Base-by-base conservation (phyloP, 2,113 vertebrate genomes). In the Catharus bicknelli region DNA sequence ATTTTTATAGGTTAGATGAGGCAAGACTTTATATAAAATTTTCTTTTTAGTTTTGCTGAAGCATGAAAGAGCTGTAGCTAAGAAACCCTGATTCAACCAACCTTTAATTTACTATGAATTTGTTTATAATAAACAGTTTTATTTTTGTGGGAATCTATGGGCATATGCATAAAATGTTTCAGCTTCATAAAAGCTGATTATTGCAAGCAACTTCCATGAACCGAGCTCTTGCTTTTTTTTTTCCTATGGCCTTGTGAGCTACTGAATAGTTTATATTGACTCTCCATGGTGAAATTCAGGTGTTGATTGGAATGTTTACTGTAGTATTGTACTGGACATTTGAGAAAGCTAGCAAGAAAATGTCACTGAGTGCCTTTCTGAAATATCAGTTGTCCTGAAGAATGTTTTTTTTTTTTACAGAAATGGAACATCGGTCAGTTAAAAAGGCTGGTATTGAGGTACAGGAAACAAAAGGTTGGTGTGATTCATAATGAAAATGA, bases 391-490 rank as follows among this genome's bases (percentile, higher is more conserved):
- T 90, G 67, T 87, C 55, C 74, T 95, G 85, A 95, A 96, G 91
- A 94, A 75, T 72, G 48, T 67, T 38, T 38, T 94, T 72, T 94
- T 72, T 27, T 97, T 73, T 98, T 98, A 87, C 96, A 99, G 99
- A 98, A 97, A 97, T 98, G 92, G 98, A 98, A 27, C 99, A 99
- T 98, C 99, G 98, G 66, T 99, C 99, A 45, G 99, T 99, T 89
- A 99, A 99, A 97, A 99, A 99, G 94, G 99, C 98, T 91, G 99
- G 99, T 93, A 98, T 99, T n/a, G 98, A 99, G 86, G 98, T 99
- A 79, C 98, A 99, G 81, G 98, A 99, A 95, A 97, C 98, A 78
- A 98, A 98, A 98, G 99, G 99, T 99, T 97, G 83, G 97, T 97
- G 57, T 93, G 48, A 94, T 94, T 92, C 20, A 17, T 95, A 51